Base-by-base conservation (phyloP, 2,888 invertebrate species). In the Conchocele bisecta region DNA sequence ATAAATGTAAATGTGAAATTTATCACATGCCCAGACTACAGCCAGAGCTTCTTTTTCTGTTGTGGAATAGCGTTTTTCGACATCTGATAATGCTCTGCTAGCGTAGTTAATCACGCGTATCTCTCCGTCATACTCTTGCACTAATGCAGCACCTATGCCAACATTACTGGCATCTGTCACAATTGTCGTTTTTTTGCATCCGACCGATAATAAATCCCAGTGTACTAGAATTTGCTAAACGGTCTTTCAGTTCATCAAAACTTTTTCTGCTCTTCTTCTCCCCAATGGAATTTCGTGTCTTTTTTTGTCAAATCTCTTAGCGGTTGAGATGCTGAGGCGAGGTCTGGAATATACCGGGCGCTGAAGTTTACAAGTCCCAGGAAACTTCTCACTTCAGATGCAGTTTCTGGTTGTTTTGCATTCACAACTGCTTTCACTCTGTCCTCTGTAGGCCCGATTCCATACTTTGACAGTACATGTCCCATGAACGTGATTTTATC, bases 11-110 rank as follows among this genome's bases (percentile, higher is more conserved):
- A 67, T 41, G 28, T 78, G 70, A 48, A 82, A 83, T 26, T 70
- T 59, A 44, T 82, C 78, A 48, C 68, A 80, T 20, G 78, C 75
- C 82, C 79, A 81, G 9, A 79, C 77, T 4, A 84, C 39, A 9
- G 67, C 79, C 22, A 83, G 41, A 7, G 81, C 69, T 63, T 86
- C 83, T 24, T 63, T 73, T 48, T 81, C 74, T 33, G 66, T 60
- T 11, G 35, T 24, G 17, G 65, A 63, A 31, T 75, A 76, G 7
- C 75, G 48, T 22, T 24, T 20, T 33, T 73, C 73, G 13, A 48
- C 41, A 15, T 59, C 66, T 1, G 29, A 29, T 20, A 75, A 35
- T 33, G 54, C 20, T 29, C 70, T 28, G 15, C 70, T 71, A 13
- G 67, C 61, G 31, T 67, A 71, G 11, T 41, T 29, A 1, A 71